Evolutionary conservation across 1,140 invertebrate species (phyloP).

Genomic region (Pinna nobilis): DNA sequence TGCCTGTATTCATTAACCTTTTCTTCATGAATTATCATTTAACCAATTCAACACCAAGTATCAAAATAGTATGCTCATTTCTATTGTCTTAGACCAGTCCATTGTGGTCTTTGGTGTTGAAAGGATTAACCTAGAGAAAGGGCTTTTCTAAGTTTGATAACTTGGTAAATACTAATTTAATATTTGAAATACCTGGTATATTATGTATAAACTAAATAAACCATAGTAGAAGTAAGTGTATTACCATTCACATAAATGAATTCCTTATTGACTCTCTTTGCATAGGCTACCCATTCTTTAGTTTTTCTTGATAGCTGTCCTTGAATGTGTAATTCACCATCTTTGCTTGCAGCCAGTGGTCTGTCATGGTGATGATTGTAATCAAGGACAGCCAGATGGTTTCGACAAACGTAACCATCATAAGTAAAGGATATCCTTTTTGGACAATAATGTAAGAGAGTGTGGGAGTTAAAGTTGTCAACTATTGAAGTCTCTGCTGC

Average conservation of each 20-base stretch:
- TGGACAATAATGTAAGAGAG: constrained; percentile 1
- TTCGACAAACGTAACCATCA: constrained; percentile 1
- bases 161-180: too few relatives aligned
- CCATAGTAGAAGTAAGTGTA: too few relatives aligned
- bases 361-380: background rate
- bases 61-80: too few relatives aligned
- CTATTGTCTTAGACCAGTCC: too few relatives aligned
- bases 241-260: constrained; percentile 2
- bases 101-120: too few relatives aligned
- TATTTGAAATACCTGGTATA: too few relatives aligned
- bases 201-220: too few relatives aligned
- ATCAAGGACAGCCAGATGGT: background rate
- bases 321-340: background rate
- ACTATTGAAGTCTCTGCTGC: background rate
- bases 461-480: background rate
- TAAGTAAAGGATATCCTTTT: constrained; percentile 3
- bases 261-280: background rate
- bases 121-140: too few relatives aligned
- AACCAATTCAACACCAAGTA: too few relatives aligned
- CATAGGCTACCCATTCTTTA: constrained; percentile 8
- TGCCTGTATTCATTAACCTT: too few relatives aligned
- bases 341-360: background rate
- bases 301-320: background rate
- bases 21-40: too few relatives aligned
- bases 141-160: too few relatives aligned